Base-by-base conservation (phyloP, 2,888 invertebrate species). In the Mesochorus sp. region DNA sequence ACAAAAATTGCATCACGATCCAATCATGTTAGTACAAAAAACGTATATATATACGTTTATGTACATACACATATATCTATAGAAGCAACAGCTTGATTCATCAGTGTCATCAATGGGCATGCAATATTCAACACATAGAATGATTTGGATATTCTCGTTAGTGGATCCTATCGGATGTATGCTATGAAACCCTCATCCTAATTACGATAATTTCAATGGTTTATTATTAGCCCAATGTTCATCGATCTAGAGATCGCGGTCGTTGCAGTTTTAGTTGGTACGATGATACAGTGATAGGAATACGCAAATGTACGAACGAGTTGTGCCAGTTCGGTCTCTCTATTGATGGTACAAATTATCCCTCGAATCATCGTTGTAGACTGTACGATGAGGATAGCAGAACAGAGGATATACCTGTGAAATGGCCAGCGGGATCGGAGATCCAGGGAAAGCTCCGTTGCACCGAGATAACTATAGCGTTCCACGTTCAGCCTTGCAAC, bases 321-420 rank as follows among this genome's bases (percentile, higher is more conserved):
- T 21, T 14, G 12, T 19, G 47, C 47, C n/a, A 49, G 24, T 24
- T 31, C 34, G 19, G 28, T 17, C 10, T 12, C 19, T 31, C 24
- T 84, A 83, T 85, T 80, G 84, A 84, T 79, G 74, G 72, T 83
- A 71, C 82, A 77, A 82, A 84, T 85, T 83, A 85, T 81, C 81
- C 76, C 76, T 53, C 39, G 59, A 42, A 42, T 31, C 34, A 55
- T 53, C 53, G 62, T 49, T 72, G 34, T 34, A 42, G 34, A 21
- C 26, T 10, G 28, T 14, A 61, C 26, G 42, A 49, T 57, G 68
- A 14, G 34, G 3, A 44, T 10, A 19, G 26, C 14, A 24, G 8
- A 24, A 37, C 12, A 21, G 28, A 51, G 28, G 59, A 26, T 14
- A n/a, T n/a, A n/a, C n/a, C 8, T 19, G 14, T 8, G 39, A 77